Evolutionary conservation across 2,888 invertebrate genomes (phyloP).

Genomic region (Clepsis dumicolana): DNA sequence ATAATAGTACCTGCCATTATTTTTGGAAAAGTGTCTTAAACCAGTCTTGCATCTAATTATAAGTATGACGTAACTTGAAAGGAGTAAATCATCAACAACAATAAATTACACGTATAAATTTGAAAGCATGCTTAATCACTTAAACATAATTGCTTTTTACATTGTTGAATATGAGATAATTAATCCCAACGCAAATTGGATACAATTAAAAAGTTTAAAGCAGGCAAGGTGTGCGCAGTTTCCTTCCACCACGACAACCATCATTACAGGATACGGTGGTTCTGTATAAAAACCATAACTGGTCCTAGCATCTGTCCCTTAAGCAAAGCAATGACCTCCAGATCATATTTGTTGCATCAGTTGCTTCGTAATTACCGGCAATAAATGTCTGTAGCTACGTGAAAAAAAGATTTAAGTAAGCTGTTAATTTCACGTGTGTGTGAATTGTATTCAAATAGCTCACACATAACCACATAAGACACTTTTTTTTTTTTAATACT

Average conservation of each 20-base stretch:
- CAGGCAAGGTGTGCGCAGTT: not conserved
- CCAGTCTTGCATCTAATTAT: slow-evolving; percentile 19
- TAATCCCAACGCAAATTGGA: not conserved
- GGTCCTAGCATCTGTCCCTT: not conserved
- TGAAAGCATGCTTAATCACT: not conserved
- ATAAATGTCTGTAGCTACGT: not conserved
- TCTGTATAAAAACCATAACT: not conserved
- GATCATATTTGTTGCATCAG: not conserved
- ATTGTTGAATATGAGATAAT: not conserved
- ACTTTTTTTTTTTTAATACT: too few relatives aligned
- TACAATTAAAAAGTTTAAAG: slow-evolving; percentile 2
- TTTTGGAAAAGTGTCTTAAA: slow-evolving; percentile 5
- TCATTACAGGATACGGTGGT: slow-evolving; percentile 2
- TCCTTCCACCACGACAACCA: not conserved
- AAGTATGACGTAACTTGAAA: slow-evolving; percentile 9
- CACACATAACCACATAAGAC: too few relatives aligned
- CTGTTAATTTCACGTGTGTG: too few relatives aligned
- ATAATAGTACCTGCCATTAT: not conserved
- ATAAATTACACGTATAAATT: not conserved
- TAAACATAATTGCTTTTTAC: not conserved
- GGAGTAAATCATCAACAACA: slow-evolving; percentile 10
- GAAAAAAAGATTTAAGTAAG: not conserved
- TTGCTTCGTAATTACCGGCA: not conserved
- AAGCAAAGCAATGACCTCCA: not conserved
- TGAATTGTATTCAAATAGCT: too few relatives aligned